phyloP scores from a whole-genome alignment of 2,888 invertebrate species.

The Himalopsyche tibetana region DNA sequence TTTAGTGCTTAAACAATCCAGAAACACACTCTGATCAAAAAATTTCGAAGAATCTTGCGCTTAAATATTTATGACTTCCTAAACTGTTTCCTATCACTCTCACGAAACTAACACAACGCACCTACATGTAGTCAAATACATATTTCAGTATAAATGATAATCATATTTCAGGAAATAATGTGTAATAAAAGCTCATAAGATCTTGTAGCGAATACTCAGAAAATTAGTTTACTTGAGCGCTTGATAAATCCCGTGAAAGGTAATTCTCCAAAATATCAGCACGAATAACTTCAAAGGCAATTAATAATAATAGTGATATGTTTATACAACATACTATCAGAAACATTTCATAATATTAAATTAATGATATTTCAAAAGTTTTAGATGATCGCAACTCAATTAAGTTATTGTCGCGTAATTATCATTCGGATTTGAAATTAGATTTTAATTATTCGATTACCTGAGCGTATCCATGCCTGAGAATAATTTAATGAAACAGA shows the following conservation, averaged over 20 bases:
- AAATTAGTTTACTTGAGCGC: neutral
- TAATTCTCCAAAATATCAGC: neutral
- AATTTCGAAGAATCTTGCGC: too few relatives aligned
- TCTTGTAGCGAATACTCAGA: neutral
- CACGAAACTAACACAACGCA: too few relatives aligned
- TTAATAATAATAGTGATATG: conserved; percentile 4
- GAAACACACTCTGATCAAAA: too few relatives aligned
- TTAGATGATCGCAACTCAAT: neutral
- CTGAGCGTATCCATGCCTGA: neutral
- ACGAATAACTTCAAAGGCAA: neutral
- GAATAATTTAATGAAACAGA: too few relatives aligned
- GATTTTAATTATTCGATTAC: neutral
- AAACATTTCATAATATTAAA: neutral
- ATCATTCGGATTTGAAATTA: neutral
- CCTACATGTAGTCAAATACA: too few relatives aligned
- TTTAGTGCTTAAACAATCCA: too few relatives aligned
- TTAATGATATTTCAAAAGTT: neutral
- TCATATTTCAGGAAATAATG: too few relatives aligned
- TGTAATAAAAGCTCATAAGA: neutral
- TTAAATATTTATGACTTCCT: too few relatives aligned
- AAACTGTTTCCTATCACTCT: too few relatives aligned
- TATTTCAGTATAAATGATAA: too few relatives aligned
- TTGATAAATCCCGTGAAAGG: neutral
- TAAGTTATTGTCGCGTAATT: neutral
- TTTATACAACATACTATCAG: neutral